A percentile compares a stretch with the other conserved stretches of the same genome.
Conservation (phyloP, 1,140 invertebrate genomes). For the Bombus waltoni region DNA sequence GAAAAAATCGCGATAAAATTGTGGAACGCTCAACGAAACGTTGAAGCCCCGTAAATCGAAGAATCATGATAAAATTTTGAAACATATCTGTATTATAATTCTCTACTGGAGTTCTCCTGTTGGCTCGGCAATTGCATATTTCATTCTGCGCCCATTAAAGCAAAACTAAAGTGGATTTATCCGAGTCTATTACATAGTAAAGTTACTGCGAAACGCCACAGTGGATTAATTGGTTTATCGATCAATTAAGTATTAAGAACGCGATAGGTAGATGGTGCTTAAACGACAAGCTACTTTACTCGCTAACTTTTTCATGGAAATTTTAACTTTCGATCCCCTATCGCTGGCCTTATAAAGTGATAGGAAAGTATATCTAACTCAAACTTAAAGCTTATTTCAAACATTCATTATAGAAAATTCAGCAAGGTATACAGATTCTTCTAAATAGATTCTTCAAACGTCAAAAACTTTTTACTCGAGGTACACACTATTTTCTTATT, state of each 20-base stretch:
- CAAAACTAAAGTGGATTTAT: not conserved
- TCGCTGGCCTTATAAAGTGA: not conserved
- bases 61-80: not conserved
- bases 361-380: not conserved
- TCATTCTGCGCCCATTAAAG: not conserved
- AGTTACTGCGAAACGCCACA: not conserved
- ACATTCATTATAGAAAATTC: not conserved
- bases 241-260: not conserved
- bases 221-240: constrained; percentile 7
- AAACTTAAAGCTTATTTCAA: not conserved
- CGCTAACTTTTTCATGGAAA: not conserved
- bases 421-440: not conserved
- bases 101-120: not conserved
- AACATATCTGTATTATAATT: not conserved
- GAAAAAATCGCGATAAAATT: no score
- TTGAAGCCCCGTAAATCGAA: no score
- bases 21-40: no score
- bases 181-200: constrained; percentile 2
- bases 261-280: not conserved
- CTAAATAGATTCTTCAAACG: not conserved
- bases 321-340: not conserved
- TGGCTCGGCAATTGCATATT: not conserved
- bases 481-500: not conserved
- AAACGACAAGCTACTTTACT: not conserved
- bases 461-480: not conserved